Percentiles rank a stretch among this genome's conserved stretches.
phyloP scores from a whole-genome alignment of 2,113 vertebrate species.

The Plectropomus leopardus region DNA sequence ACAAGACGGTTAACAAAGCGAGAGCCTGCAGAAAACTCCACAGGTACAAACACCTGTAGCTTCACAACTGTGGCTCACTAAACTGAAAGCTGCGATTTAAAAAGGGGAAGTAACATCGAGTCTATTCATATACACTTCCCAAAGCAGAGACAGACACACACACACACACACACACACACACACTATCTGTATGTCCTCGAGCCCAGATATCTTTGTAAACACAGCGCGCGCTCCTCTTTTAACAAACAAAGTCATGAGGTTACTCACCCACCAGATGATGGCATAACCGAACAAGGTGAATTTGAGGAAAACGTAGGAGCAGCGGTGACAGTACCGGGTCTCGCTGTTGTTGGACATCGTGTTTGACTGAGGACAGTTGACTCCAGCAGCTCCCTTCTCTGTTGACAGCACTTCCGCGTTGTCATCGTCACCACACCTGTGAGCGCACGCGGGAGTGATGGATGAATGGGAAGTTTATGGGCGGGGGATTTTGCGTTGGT shows the following conservation, averaged over 20 bases:
- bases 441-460: background rate
- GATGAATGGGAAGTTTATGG: too few species aligned
- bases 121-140: background rate
- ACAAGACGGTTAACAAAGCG: background rate
- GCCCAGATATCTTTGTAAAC: background rate
- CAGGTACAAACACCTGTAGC: constrained; percentile 48
- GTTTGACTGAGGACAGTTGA: background rate
- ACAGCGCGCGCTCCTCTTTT: background rate
- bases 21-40: background rate
- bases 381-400: constrained; percentile 1
- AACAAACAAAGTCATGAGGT: fast-evolving
- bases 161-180: background rate
- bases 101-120: background rate
- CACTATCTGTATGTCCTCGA: background rate
- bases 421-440: constrained; percentile 68
- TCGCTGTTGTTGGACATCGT: constrained; percentile 57
- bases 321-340: constrained; percentile 55
- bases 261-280: constrained; percentile 78
- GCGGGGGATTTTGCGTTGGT: too few species aligned
- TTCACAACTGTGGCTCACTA: background rate
- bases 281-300: constrained; percentile 70
- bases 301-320: constrained; percentile 70
- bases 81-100: background rate
- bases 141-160: background rate
- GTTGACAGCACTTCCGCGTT: constrained; percentile 75